Evolutionary conservation across 92 coral and sea anemone species (phyloP).

Genomic region (Parazoanthus darwini): DNA sequence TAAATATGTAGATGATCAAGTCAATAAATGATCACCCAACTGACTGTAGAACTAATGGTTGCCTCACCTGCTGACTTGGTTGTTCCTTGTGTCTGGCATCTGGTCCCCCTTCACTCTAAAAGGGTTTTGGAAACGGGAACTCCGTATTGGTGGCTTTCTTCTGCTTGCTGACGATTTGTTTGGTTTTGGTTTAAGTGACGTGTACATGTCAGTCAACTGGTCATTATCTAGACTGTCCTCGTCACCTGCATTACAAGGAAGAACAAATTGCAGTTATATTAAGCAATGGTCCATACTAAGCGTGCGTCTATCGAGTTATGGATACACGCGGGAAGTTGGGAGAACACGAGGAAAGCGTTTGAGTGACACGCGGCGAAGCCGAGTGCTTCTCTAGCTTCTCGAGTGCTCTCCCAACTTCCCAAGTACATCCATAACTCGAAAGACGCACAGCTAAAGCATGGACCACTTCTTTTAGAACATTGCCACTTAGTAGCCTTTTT

Average conservation of each 20-base stretch:
- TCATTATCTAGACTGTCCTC: conserved; percentile 69
- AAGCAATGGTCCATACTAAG: no score
- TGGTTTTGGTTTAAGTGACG: conserved; percentile 44
- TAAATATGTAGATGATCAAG: neutral
- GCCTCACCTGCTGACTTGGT: conserved; percentile 28
- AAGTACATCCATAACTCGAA: no score
- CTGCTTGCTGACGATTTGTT: conserved; percentile 3
- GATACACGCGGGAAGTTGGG: no score
- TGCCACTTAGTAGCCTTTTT: no score
- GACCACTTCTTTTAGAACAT: no score
- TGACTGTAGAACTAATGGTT: neutral
- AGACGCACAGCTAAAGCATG: no score
- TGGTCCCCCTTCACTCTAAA: conserved; percentile 43
- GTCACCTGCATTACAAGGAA: conserved; percentile 1
- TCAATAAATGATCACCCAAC: neutral
- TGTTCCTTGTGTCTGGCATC: neutral
- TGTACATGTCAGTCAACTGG: conserved; percentile 70
- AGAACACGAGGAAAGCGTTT: no score
- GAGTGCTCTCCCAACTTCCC: no score
- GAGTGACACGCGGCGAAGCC: no score
- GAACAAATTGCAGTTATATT: neutral
- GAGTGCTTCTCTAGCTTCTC: no score
- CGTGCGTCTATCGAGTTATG: no score
- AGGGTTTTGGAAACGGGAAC: conserved; percentile 62
- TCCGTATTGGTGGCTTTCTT: conserved; percentile 21